phyloP scores from a whole-genome alignment of 2,113 vertebrate genomes.

The Notothenia coriiceps region DNA sequence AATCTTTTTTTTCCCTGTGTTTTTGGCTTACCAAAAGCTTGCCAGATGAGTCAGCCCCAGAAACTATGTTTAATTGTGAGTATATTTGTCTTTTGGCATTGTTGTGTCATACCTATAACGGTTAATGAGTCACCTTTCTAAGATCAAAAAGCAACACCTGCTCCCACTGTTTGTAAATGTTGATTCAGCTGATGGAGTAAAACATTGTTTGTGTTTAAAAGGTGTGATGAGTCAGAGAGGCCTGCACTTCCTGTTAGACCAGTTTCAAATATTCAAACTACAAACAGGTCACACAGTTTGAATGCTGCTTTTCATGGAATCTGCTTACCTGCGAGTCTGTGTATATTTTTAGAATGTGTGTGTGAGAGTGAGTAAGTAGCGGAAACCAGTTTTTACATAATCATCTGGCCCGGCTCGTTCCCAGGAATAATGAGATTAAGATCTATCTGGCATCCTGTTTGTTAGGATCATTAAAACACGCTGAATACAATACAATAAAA shows the following conservation, averaged over 20 bases:
- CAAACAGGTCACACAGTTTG: neutral
- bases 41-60: neutral
- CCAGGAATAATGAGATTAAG: slow-evolving; percentile 31
- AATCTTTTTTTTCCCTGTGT: neutral
- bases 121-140: neutral
- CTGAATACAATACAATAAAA: slow-evolving; percentile 3
- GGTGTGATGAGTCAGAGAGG: slow-evolving; percentile 24
- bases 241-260: slow-evolving; percentile 37
- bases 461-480: slow-evolving; percentile 6
- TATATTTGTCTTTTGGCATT: no score
- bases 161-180: neutral
- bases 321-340: neutral
- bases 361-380: slow-evolving; percentile 16
- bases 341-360: neutral
- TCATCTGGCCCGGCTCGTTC: slow-evolving; percentile 25
- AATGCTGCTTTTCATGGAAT: slow-evolving; percentile 28
- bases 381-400: slow-evolving; percentile 43
- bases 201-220: slow-evolving; percentile 12
- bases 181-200: slow-evolving; percentile 25
- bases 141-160: slow-evolving; percentile 6
- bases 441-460: slow-evolving; percentile 7
- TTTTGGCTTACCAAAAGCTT: neutral
- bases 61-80: neutral
- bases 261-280: slow-evolving; percentile 50
- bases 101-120: neutral